Evolutionary conservation across 2,797 vertebrate species (phyloP).

Genomic region (Scomberomorus guttatus): DNA sequence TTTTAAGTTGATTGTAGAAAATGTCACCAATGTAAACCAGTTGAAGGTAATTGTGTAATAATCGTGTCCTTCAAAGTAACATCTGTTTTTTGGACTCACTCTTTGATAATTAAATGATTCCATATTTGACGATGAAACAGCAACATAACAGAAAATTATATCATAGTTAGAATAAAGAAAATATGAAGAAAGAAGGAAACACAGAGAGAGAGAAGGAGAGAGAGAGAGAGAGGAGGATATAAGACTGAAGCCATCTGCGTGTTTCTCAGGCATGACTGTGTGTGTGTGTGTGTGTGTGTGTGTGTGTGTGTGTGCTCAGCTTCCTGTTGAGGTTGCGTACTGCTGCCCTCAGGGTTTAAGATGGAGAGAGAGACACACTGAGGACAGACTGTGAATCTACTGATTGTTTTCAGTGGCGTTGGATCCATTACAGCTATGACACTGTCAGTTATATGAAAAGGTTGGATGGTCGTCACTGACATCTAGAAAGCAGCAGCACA

Average conservation of each 20-base stretch:
- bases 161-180: constrained; percentile 1
- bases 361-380: constrained; percentile 24
- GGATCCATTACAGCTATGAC: too few species aligned
- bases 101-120: neutral
- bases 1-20: too few species aligned
- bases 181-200: neutral
- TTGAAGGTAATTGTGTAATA: too few species aligned
- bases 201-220: too few species aligned
- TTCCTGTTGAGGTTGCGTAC: constrained; percentile 43
- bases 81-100: neutral
- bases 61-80: too few species aligned
- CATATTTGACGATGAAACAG: neutral
- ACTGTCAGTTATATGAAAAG: too few species aligned
- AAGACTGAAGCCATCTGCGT: constrained; percentile 53
- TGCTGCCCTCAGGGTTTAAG: constrained; percentile 51
- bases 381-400: constrained; percentile 18
- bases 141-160: rapidly evolving
- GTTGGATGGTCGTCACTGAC: too few species aligned
- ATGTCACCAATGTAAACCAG: too few species aligned
- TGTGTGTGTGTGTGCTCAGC: neutral
- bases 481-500: too few species aligned
- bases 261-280: constrained; percentile 60
- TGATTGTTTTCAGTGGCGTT: neutral
- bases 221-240: neutral
- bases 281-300: constrained; percentile 22